These are phyloP conservation scores for Actenoides hombroni DNA, from an alignment of 2,113 vertebrate genomes.

Conservation along the genomic window DNA sequence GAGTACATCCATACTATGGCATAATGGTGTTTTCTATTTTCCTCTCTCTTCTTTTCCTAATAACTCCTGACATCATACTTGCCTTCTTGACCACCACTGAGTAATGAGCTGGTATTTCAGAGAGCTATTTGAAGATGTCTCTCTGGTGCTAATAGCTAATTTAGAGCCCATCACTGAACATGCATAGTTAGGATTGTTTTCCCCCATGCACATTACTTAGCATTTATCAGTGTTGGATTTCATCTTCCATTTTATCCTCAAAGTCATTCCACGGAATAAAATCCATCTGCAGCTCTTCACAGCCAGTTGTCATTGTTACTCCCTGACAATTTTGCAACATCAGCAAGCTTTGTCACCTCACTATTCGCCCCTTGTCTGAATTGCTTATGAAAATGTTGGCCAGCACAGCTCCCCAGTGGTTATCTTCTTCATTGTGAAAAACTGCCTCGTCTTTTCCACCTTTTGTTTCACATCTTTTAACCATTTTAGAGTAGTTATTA, in stretches of 20 bases:
- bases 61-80: constrained; percentile 35
- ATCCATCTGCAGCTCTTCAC: background rate
- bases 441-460: background rate
- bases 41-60: background rate
- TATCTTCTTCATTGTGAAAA: constrained; percentile 3
- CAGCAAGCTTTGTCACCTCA: constrained; percentile 10
- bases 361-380: background rate
- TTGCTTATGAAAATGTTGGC: background rate
- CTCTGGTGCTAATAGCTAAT: constrained; percentile 18
- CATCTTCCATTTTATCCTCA: background rate
- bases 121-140: constrained; percentile 26
- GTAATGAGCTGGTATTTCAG: constrained; percentile 32
- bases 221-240: background rate
- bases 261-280: constrained; percentile 6
- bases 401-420: background rate
- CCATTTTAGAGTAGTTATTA: background rate
- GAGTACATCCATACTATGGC: background rate
- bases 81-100: constrained; percentile 18
- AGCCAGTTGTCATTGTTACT: background rate
- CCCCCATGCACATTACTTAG: background rate
- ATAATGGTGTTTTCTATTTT: constrained; percentile 1
- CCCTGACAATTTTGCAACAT: background rate
- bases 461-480: constrained; percentile 8
- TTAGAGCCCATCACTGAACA: constrained; percentile 5
- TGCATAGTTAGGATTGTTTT: background rate